Percentiles rank a stretch among this genome's conserved stretches.
phyloP scores from a whole-genome alignment of 2,797 vertebrate species.

The Argentina silus region DNA sequence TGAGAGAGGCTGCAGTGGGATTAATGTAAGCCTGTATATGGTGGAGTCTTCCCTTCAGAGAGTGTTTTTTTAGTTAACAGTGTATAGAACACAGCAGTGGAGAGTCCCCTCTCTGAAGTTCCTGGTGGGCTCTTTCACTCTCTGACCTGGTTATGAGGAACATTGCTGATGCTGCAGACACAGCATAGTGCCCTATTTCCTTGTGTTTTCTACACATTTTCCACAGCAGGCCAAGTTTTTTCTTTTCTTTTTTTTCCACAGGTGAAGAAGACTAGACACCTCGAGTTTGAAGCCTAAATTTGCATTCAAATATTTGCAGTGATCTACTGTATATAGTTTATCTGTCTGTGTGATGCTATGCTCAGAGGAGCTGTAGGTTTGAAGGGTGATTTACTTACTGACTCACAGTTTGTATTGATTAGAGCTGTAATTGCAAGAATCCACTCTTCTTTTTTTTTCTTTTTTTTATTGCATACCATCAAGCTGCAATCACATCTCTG shows the following conservation, averaged over 20 bases:
- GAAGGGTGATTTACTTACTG: conserved; percentile 24
- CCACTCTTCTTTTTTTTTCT: conserved; percentile 38
- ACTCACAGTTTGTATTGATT: conserved; percentile 45
- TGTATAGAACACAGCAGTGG: too few relatives aligned
- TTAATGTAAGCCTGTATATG: conserved; percentile 19
- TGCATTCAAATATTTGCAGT: neutral
- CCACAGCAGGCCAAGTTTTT: too few relatives aligned
- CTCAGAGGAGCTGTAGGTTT: conserved; percentile 13
- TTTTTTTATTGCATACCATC: conserved; percentile 34
- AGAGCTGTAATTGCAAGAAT: conserved; percentile 29
- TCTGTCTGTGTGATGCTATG: neutral
- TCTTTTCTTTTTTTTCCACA: neutral
- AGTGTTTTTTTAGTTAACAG: too few relatives aligned
- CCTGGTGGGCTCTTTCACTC: too few relatives aligned
- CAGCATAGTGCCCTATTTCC: neutral
- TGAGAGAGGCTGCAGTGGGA: conserved; percentile 17
- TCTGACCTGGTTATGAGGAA: too few relatives aligned
- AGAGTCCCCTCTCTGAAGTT: too few relatives aligned
- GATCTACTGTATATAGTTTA: neutral
- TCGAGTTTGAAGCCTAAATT: neutral
- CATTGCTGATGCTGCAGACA: too few relatives aligned
- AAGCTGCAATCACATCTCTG: conserved; percentile 27
- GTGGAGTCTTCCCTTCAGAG: neutral
- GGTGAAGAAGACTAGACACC: too few relatives aligned
- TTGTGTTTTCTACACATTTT: neutral